Evolutionary conservation across 1,140 invertebrate species (phyloP).

Genomic region (Aphelinus certus): DNA sequence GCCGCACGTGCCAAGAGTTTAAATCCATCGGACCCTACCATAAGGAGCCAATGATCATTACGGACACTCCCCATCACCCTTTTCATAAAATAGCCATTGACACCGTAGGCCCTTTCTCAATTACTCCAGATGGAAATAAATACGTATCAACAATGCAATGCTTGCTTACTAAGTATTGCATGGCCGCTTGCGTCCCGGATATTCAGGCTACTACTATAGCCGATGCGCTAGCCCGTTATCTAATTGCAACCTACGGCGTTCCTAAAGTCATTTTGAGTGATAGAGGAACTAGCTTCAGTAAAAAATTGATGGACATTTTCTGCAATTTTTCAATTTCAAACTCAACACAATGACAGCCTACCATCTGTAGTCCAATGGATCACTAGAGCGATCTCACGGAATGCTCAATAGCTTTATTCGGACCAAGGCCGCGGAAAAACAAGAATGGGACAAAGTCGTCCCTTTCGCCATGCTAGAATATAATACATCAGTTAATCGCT

Average conservation of each 20-base stretch:
- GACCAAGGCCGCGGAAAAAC: too few relatives aligned
- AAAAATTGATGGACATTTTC: background rate
- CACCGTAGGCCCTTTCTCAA: conserved; percentile 24
- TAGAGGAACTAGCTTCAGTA: conserved; percentile 8
- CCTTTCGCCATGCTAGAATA: too few relatives aligned
- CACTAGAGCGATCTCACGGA: conserved; percentile 47
- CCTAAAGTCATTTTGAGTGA: conserved; percentile 8
- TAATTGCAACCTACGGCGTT: conserved; percentile 3
- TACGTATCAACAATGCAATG: conserved; percentile 24
- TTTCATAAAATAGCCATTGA: conserved; percentile 32
- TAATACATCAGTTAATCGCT: too few relatives aligned
- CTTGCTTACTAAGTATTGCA: background rate
- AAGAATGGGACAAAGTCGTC: too few relatives aligned
- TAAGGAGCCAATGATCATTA: conserved; percentile 11
- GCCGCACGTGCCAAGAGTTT: background rate
- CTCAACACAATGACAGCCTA: conserved; percentile 13
- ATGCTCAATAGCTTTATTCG: too few relatives aligned
- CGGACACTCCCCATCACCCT: conserved; percentile 9
- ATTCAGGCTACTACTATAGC: conserved; percentile 19
- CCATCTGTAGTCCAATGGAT: conserved; percentile 39
- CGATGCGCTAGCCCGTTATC: background rate
- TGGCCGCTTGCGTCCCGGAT: background rate
- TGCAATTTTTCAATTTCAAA: conserved; percentile 34
- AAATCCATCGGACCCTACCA: conserved; percentile 14
- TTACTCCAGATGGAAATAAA: background rate